Base-by-base conservation (phyloP, 2,113 vertebrate species). In the Erinaceus europaeus region DNA sequence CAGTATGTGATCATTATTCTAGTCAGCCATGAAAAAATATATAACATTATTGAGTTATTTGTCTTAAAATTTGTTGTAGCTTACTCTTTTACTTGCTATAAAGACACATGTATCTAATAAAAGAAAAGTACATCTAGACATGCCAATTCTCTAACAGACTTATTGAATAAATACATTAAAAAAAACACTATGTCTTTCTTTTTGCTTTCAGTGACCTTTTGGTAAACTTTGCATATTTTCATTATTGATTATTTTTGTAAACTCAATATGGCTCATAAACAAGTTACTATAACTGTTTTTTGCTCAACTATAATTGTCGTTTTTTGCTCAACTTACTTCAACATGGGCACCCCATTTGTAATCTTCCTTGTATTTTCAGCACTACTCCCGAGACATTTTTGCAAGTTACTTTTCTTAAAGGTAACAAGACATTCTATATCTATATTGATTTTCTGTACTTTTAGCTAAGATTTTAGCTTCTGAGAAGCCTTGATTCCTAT, bases 361-460 rank as follows among this genome's bases (percentile, higher is more conserved):
- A 25, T 53, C 50, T 81, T 27, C 46, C 29, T 73, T 81, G 29
- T 84, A 38, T 84, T 86, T 75, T 88, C 42, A 72, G 62, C 48
- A 44, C 75, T 65, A 15, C 14, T 76, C 79, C 40, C 71, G 68
- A 87, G 68, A 72, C 13, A 9, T 38, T 80, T 71, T 76, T 91
- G 38, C 79, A 92, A 84, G 62, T 40, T n/a, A 65, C 40, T 77
- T 81, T 86, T n/a, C 44, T 87, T 89, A 84, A 84, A 91, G 69
- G 57, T 40, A 86, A 38, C 29, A 76, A 62, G 57, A 76, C 50
- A 36, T 91, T 65, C 44, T 61, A 52, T 78, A 23, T 1, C 21
- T 50, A 36, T 80, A 68, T 57, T 80, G 36, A 74, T 84, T 62
- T 69, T 78, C 42, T 84, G n/a, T 88, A 4, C 5, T 48, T 5